Evolutionary conservation across 1,140 invertebrate species (phyloP).

Genomic region (Drosophila orena): DNA sequence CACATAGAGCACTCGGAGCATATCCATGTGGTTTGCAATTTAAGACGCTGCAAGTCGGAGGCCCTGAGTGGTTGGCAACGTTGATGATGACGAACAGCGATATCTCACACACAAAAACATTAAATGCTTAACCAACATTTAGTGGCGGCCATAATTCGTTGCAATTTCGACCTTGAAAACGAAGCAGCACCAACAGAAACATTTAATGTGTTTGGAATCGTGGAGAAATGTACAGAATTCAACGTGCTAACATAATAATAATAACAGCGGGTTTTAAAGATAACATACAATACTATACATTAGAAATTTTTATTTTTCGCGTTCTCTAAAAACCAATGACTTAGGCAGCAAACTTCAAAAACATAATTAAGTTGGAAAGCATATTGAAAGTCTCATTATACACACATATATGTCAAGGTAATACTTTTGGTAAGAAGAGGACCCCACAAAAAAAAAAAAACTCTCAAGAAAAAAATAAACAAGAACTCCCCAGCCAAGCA

Average conservation of each 20-base stretch:
- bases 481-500: background rate
- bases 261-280: too few relatives aligned
- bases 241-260: constrained; percentile 3
- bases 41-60: constrained; percentile 66
- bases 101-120: constrained; percentile 53
- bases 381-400: too few relatives aligned
- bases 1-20: constrained; percentile 3
- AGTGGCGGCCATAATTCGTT: constrained; percentile 38
- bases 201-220: constrained; percentile 1
- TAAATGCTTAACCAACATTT: constrained; percentile 53
- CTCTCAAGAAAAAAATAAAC: background rate
- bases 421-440: background rate
- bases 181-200: constrained; percentile 12
- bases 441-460: constrained; percentile 2
- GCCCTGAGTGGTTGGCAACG: constrained; percentile 41
- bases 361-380: too few relatives aligned
- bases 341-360: constrained; percentile 47
- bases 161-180: constrained; percentile 74
- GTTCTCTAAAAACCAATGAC: constrained; percentile 33
- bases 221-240: background rate
- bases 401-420: background rate
- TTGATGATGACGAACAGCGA: constrained; percentile 59
- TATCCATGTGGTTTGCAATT: constrained; percentile 76
- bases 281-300: too few relatives aligned
- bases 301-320: too few relatives aligned